Evolutionary conservation across 2,888 invertebrate species (phyloP), one percentile per base, ranked within the genome.

Genomic region (Pollenia angustigena): DNA sequence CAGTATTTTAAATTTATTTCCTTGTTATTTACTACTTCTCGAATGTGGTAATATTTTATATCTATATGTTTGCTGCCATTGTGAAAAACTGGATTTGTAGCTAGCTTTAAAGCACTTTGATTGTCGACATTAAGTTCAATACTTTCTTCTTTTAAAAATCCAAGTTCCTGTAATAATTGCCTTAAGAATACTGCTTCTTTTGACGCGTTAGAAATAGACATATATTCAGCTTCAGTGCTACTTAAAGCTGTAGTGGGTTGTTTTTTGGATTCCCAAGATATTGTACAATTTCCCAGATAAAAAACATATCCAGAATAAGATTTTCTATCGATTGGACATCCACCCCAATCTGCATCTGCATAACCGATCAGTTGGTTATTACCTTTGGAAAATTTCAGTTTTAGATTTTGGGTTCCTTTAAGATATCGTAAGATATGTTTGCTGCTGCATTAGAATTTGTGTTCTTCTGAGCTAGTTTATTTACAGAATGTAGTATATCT

Each of bases 71-170:
- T 23, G 23, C 54, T 23, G n/a, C 11, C 9, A 54, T 75, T 75
- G 23, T 75, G 60, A 14, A 50, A 75, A n/a, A 75, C 62, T 11
- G 60, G 60, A 16, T 75, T 62, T 60, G 60, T 40, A 32, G 75
- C 64, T 44, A 64, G 52, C 14, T 76, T 64, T 52, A 62, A 50
- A 12, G 64, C 75, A 1, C 75, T 64, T 62, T 76, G 54, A 42
- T 76, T 76, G 18, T 64, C 75, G 12, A 78, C 54, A 14, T 46
- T 64, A 18, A 78, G 23, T 44, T 23, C 11, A n/a, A 74, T 16
- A 48, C 58, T 74, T 60, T 72, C 56, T 4, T 72, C 14, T 1
- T 46, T 58, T 12, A 10, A 56, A 18, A 72, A 46, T 44, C 72
- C 56, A 56, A 71, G 56, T 42, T 71, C 56, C 46, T 56, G 71